A percentile compares a stretch with the other conserved stretches of the same genome.
Evolutionary conservation across 2,797 vertebrate genomes (phyloP).

Genomic region (Choloepus didactylus): DNA sequence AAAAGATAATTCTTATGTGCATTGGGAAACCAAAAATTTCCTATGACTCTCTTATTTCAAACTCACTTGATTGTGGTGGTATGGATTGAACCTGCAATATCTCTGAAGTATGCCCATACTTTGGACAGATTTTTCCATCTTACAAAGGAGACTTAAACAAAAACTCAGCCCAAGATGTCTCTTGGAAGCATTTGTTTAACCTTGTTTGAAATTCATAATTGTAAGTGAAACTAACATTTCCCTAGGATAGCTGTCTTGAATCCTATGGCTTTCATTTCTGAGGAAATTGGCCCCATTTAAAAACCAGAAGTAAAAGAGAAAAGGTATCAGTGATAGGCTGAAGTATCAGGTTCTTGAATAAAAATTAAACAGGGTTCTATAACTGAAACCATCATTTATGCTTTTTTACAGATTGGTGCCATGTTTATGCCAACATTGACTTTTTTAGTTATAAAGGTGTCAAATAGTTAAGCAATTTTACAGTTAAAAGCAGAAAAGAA

Average conservation of each 20-base stretch:
- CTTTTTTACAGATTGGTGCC: background rate
- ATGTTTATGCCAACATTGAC: background rate
- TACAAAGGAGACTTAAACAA: background rate
- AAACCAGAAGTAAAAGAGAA: background rate
- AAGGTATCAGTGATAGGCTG: background rate
- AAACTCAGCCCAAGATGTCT: background rate
- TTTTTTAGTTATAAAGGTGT: conserved; percentile 5
- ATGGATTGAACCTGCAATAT: background rate
- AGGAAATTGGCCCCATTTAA: background rate
- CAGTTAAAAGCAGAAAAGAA: background rate
- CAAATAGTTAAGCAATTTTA: background rate
- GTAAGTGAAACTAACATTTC: background rate
- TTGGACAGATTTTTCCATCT: background rate
- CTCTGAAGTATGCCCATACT: too few relatives aligned
- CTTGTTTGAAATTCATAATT: background rate
- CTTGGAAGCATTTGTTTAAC: background rate
- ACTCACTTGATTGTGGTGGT: background rate
- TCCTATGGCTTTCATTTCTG: background rate
- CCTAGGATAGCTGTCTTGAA: background rate
- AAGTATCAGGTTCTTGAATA: background rate
- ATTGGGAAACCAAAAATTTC: too few relatives aligned
- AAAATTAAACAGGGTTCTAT: background rate
- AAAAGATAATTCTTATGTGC: too few relatives aligned
- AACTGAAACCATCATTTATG: background rate
- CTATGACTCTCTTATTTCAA: background rate